These are phyloP conservation scores for Loxodonta africana DNA, from an alignment of 2,113 vertebrate species.

Conservation along the genomic window DNA sequence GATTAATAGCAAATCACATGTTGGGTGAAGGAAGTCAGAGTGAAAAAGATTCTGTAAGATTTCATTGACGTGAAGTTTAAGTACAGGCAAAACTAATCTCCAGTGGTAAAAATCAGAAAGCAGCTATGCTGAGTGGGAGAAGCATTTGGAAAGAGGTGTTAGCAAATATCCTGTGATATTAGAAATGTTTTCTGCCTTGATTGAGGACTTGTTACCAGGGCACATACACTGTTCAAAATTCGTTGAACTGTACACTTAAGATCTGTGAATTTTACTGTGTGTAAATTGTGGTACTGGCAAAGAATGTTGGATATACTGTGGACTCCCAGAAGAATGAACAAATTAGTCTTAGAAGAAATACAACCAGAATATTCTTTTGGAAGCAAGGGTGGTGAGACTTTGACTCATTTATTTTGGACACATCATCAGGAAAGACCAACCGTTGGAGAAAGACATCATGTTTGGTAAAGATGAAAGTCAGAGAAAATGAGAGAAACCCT, in stretches of 20 bases:
- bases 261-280: not conserved
- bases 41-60: not conserved
- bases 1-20: not conserved
- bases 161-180: not conserved
- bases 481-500: not conserved
- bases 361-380: not conserved
- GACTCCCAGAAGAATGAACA: not conserved
- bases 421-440: not conserved
- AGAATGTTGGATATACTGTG: not conserved
- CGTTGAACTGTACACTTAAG: not conserved
- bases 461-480: not conserved
- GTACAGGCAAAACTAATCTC: not conserved
- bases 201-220: not conserved
- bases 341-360: not conserved
- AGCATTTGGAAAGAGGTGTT: not conserved
- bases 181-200: slow-evolving; percentile 1
- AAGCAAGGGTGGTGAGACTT: not conserved
- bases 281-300: not conserved
- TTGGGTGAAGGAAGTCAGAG: not conserved
- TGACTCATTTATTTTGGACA: not conserved
- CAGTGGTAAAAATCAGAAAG: not conserved
- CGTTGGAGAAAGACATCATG: not conserved
- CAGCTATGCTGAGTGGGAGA: not conserved
- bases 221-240: not conserved
- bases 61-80: slow-evolving; percentile 12